Conservation (phyloP, 1,140 invertebrate genomes). For the Zaprionus ornatus region DNA sequence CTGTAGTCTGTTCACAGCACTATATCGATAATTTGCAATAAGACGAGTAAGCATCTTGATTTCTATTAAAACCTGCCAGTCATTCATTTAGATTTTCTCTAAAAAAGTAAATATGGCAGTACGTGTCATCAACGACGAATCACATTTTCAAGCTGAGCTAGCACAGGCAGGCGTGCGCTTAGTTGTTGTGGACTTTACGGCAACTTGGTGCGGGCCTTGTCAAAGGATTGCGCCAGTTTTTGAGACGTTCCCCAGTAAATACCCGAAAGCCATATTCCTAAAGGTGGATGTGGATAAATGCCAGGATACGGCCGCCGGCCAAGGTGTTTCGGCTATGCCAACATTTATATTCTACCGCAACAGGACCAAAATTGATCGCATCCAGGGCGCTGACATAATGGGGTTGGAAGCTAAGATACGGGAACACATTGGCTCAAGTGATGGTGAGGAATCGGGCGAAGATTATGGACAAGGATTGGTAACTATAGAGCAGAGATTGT, state of each 20-base stretch:
- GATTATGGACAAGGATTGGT: constrained; percentile 88
- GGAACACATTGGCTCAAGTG: constrained; percentile 91
- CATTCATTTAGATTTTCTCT: constrained; percentile 30
- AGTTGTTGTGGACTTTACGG: constrained; percentile 97
- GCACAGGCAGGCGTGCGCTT: constrained; percentile 91
- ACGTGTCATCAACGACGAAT: constrained; percentile 86
- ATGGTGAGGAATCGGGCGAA: constrained; percentile 87
- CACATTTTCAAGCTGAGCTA: constrained; percentile 93
- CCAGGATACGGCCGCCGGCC: constrained; percentile 91
- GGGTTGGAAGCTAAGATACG: constrained; percentile 95
- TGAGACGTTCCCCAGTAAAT: constrained; percentile 93
- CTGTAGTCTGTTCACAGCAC: background rate
- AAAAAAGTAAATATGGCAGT: constrained; percentile 72
- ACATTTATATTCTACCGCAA: constrained; percentile 98
- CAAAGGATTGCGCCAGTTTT: constrained; percentile 95
- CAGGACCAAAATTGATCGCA: constrained; percentile 90
- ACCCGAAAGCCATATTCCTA: constrained; percentile 94
- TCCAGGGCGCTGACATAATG: constrained; percentile 93
- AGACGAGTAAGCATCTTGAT: constrained; percentile 8
- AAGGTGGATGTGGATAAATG: constrained; percentile 98
- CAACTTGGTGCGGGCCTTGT: constrained; percentile 97
- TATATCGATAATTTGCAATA: background rate
- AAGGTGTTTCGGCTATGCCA: constrained; percentile 97
- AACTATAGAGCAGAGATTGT: constrained; percentile 5
- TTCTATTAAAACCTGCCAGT: constrained; percentile 36